Conservation (phyloP, 2,113 vertebrate species). For the Oostethus manadensis region DNA sequence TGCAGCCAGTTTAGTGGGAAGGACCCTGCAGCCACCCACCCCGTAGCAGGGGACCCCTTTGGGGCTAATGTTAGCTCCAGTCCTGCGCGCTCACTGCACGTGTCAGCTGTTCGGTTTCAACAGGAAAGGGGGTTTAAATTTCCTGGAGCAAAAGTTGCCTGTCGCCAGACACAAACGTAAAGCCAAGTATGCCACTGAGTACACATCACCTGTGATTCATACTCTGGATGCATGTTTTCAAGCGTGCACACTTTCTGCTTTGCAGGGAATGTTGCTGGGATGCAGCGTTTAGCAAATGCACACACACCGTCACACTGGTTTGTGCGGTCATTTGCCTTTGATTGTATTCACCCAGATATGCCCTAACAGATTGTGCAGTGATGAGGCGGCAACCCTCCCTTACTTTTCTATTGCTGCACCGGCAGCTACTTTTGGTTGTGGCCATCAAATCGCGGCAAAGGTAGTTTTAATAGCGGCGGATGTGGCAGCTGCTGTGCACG, state of each 20-base stretch:
- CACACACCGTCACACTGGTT: conserved; percentile 11
- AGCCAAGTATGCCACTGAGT: conserved; percentile 29
- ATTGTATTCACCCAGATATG: conserved; percentile 13
- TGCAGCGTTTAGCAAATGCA: conserved; percentile 15
- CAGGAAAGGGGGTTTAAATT: conserved; percentile 59
- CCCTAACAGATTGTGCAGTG: conserved; percentile 6
- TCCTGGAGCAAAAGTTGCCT: conserved; percentile 54
- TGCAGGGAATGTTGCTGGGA: neutral
- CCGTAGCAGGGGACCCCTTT: conserved; percentile 30
- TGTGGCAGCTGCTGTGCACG: conserved; percentile 52
- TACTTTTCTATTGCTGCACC: neutral
- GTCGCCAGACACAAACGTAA: conserved; percentile 60
- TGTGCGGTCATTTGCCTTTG: conserved; percentile 4
- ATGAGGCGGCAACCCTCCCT: neutral
- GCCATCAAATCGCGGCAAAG: conserved; percentile 30
- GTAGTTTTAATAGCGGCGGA: conserved; percentile 37
- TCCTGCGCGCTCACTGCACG: conserved; percentile 34
- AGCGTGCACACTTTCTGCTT: too few species aligned
- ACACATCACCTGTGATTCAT: conserved; percentile 26
- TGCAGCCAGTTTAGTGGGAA: conserved; percentile 23
- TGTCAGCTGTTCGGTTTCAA: conserved; percentile 59
- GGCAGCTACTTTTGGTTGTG: conserved; percentile 27
- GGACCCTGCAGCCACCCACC: conserved; percentile 37
- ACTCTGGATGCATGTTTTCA: neutral
- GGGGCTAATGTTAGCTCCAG: conserved; percentile 64